Conservation (phyloP, 2,113 vertebrate species). For the Gopherus flavomarginatus region DNA sequence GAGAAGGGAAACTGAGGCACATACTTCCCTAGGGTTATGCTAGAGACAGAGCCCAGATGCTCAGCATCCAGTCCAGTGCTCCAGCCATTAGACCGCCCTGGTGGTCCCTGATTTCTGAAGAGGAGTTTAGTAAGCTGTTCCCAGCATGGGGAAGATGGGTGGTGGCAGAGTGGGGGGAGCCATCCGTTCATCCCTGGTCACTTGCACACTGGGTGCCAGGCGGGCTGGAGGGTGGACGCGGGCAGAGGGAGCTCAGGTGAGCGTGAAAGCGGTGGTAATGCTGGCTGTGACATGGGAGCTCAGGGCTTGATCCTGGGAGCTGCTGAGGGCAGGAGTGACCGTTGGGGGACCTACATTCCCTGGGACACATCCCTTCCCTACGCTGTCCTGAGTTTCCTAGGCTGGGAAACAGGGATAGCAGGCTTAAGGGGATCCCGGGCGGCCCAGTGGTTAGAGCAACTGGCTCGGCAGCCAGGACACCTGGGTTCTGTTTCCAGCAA, state of each 20-base stretch:
- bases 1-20: neutral
- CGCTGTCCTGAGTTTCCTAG: neutral
- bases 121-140: neutral
- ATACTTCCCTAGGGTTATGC: neutral
- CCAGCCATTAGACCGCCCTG: neutral
- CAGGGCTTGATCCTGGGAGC: neutral
- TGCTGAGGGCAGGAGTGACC: neutral
- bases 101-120: neutral
- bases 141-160: neutral
- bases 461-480: neutral
- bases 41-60: neutral
- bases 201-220: neutral
- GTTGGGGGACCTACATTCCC: neutral
- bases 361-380: neutral
- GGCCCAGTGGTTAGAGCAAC: rapidly evolving
- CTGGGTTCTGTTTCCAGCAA: rapidly evolving
- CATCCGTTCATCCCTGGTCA: neutral
- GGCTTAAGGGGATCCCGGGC: rapidly evolving
- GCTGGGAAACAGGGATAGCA: rapidly evolving
- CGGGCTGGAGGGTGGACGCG: neutral
- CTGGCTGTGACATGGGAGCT: neutral
- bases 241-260: too few species aligned
- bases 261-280: neutral
- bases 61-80: neutral
- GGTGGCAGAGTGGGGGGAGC: neutral